Evolutionary conservation across 2,113 vertebrate genomes (phyloP), one percentile per base, ranked within the genome.

Genomic region (Cyanocitta stelleri): DNA sequence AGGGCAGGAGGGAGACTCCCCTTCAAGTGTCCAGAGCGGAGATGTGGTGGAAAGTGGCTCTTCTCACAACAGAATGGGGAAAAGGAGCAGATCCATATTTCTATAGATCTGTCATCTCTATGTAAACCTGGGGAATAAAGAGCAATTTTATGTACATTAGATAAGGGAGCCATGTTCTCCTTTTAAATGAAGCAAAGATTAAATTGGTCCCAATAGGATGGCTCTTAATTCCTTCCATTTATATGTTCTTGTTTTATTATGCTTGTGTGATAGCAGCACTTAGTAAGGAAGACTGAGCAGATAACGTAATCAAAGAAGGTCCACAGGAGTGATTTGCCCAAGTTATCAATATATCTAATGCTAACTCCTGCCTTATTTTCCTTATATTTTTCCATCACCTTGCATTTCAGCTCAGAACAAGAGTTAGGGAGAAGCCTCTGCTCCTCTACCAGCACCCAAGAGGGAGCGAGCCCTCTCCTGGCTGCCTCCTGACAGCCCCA

Each of bases 151-250:
- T 89, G 93, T 96, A 87, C 93, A 77, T 96, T 93, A 92, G 95
- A 84, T 94, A 93, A 92, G 95, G 95, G 95, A 97, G 95, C 93
- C 90, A 90, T 96, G 95, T 96, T 97, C 95, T 96, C 61, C 92
- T 93, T 96, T 94, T 93, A 96, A 96, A 97, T 95, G 95, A 95
- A 93, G 93, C 90, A 93, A 85, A 93, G 92, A 97, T 96, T 97
- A 97, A 97, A 96, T 96, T 94, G 95, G 83, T 96, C 96, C 96
- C 96, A 90, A 17, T 72, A 96, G 96, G 90, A 94, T 75, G 92
- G 51, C 85, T 96, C 95, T 95, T 97, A 96, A 97, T 96, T 96
- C 83, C 78, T 90, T 76, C 87, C 91, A 83, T 93, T 96, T 96
- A 85, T 96, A 85, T 89, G 51, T 79, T 80, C 93, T 95, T 93